phyloP scores from a whole-genome alignment of 2,113 vertebrate genomes.

The Atrichornis clamosus region DNA sequence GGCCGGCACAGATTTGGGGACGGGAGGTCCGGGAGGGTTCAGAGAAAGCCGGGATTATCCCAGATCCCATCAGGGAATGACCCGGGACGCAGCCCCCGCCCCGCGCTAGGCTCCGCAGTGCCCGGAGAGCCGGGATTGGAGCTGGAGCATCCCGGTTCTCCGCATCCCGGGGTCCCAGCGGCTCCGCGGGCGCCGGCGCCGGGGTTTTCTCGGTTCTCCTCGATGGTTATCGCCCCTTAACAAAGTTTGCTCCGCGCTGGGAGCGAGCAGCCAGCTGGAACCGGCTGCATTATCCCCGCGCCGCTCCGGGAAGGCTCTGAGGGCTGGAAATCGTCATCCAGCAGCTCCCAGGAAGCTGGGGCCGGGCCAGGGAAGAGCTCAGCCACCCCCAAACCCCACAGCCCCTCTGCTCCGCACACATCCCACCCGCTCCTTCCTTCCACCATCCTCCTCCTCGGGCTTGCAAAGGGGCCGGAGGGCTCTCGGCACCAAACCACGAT shows the following conservation, averaged over 20 bases:
- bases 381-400: background rate
- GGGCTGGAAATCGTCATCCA: background rate
- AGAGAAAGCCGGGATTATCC: background rate
- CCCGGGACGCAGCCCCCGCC: background rate
- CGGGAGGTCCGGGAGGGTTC: background rate
- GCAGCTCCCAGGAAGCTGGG: background rate
- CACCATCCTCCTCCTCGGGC: too few species aligned
- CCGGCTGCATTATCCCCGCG: background rate
- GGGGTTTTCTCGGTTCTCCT: background rate
- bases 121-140: background rate
- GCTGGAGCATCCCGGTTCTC: background rate
- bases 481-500: background rate
- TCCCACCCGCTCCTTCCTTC: background rate
- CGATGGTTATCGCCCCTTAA: background rate
- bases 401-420: background rate
- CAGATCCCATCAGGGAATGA: background rate
- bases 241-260: background rate
- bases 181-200: background rate
- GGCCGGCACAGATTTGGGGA: rapidly evolving
- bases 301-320: background rate
- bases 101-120: rapidly evolving
- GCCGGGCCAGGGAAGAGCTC: background rate
- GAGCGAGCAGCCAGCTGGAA: background rate
- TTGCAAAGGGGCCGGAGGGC: background rate
- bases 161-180: background rate